These are phyloP conservation scores for Drosophila conformis DNA, from an alignment of 2,888 invertebrate genomes.

Conservation along the genomic window DNA sequence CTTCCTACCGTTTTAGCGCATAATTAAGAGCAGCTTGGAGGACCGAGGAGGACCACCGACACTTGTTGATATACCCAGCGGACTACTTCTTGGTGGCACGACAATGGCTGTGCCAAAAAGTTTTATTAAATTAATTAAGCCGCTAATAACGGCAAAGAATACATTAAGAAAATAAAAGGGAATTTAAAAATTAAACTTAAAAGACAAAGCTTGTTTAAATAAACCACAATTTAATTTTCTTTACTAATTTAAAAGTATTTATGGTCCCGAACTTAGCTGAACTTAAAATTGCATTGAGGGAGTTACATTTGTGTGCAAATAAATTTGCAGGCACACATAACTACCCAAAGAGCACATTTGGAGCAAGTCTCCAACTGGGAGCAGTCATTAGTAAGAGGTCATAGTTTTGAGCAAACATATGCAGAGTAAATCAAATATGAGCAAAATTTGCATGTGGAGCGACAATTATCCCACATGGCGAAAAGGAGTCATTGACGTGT, in stretches of 20 bases:
- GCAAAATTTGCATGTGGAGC: conserved; percentile 4
- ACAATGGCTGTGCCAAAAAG: conserved; percentile 9
- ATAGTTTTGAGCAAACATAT: conserved; percentile 11
- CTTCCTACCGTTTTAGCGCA: conserved; percentile 33
- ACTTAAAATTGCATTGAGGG: neutral
- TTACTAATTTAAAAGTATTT: neutral
- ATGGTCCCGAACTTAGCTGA: neutral
- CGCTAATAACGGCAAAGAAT: neutral
- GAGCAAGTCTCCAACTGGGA: neutral
- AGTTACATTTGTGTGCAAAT: neutral
- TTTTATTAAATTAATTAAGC: conserved; percentile 16
- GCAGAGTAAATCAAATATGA: conserved; percentile 2
- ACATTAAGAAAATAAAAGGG: neutral
- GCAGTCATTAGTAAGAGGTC: conserved; percentile 30
- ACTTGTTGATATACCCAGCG: conserved; percentile 50
- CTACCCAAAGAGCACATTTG: neutral
- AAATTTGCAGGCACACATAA: neutral
- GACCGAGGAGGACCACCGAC: conserved; percentile 38
- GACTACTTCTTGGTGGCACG: conserved; percentile 16
- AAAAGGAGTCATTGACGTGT: conserved; percentile 57
- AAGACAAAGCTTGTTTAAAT: neutral
- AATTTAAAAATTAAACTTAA: neutral
- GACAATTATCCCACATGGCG: conserved; percentile 52
- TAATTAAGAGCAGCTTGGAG: conserved; percentile 63
- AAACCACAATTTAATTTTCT: too few species aligned